phyloP scores from a whole-genome alignment of 2,888 invertebrate species.

The Rutpela maculata region DNA sequence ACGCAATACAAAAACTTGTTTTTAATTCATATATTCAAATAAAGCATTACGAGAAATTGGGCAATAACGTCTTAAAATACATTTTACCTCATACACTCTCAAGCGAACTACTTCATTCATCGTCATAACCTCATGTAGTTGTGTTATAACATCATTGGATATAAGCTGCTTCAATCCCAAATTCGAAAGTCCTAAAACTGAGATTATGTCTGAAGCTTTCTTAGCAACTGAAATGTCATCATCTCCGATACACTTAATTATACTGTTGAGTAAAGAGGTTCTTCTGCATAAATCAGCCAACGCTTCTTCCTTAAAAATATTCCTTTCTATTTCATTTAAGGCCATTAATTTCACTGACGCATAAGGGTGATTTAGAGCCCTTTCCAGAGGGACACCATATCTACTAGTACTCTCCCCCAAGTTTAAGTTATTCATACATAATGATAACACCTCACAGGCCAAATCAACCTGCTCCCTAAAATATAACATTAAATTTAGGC shows the following conservation, averaged over 20 bases:
- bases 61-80: too few species aligned
- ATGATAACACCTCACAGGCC: conserved; percentile 80
- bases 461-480: conserved; percentile 78
- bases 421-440: conserved; percentile 80
- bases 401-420: conserved; percentile 78
- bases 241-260: conserved; percentile 78
- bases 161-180: conserved; percentile 75
- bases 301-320: conserved; percentile 64
- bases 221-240: conserved; percentile 79
- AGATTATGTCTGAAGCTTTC: conserved; percentile 78
- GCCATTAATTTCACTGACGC: conserved; percentile 80
- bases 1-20: too few species aligned
- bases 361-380: conserved; percentile 79
- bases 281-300: conserved; percentile 66
- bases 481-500: conserved; percentile 44
- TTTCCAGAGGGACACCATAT: conserved; percentile 78
- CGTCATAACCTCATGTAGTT: conserved; percentile 77
- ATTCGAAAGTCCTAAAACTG: conserved; percentile 72
- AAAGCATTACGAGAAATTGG: too few species aligned
- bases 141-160: conserved; percentile 76
- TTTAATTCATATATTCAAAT: too few species aligned
- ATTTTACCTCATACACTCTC: conserved; percentile 80
- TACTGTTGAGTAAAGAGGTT: conserved; percentile 74
- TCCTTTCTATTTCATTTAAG: conserved; percentile 77
- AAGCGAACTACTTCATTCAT: conserved; percentile 79